Evolutionary conservation across 2,888 invertebrate species (phyloP).

Genomic region (Rutpela maculata): DNA sequence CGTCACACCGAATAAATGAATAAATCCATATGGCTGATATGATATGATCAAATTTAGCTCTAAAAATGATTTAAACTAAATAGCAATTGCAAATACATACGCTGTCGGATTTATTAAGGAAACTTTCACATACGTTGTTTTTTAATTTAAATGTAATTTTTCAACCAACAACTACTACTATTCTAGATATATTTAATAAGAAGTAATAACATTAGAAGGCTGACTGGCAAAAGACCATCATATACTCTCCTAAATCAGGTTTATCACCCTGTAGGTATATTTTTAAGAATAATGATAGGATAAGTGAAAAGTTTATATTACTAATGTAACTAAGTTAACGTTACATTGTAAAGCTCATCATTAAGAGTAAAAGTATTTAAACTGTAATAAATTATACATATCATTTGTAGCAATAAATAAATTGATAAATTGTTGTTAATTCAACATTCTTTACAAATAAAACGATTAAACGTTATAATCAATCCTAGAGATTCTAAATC

Average conservation of each 20-base stretch:
- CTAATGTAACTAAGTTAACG: neutral
- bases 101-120: no score
- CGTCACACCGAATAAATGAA: no score
- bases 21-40: no score
- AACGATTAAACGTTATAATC: neutral
- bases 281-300: neutral
- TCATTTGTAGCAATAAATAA: constrained; percentile 39
- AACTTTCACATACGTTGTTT: no score
- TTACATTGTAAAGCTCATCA: neutral
- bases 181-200: neutral
- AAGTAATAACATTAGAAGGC: neutral
- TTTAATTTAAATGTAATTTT: neutral
- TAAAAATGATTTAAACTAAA: no score
- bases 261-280: neutral
- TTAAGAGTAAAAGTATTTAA: neutral
- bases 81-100: no score
- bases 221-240: neutral
- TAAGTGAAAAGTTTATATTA: neutral
- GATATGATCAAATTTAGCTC: no score
- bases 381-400: constrained; percentile 33
- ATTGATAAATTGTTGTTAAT: neutral
- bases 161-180: neutral
- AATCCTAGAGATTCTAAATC: neutral
- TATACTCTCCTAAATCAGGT: neutral
- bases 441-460: neutral